These are phyloP conservation scores for Pygoscelis antarcticus DNA, from an alignment of 2,113 vertebrate genomes.

Conservation along the genomic window DNA sequence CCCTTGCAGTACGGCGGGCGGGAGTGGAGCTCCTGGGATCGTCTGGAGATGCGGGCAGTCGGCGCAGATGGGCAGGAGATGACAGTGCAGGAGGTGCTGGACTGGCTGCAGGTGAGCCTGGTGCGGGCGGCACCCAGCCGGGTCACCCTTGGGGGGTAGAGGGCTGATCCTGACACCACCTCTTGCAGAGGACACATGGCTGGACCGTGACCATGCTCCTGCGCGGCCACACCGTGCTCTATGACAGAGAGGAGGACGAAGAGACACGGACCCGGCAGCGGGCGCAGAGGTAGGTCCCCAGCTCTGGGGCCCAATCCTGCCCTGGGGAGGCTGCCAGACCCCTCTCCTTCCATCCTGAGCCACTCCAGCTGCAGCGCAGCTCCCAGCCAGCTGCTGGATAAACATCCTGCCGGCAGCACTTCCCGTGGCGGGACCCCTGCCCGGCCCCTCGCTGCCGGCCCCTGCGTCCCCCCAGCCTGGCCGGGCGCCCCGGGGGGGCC, in stretches of 20 bases:
- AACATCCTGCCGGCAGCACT: slow-evolving; percentile 71
- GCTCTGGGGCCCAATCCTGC: not conserved
- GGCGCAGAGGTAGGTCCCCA: not conserved
- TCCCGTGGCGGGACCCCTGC: slow-evolving; percentile 30
- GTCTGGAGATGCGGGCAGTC: slow-evolving; percentile 76
- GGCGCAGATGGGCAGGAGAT: slow-evolving; percentile 71
- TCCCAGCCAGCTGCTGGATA: slow-evolving; percentile 53
- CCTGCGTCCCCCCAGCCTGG: not conserved
- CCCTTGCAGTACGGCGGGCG: slow-evolving; percentile 76
- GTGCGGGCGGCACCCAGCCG: rapidly evolving
- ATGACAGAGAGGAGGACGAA: not conserved
- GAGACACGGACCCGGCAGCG: not conserved
- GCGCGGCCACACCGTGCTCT: not conserved
- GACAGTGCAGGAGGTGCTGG: slow-evolving; percentile 82
- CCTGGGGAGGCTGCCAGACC: not conserved
- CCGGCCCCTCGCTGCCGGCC: not conserved
- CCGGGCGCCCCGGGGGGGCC: too few species aligned
- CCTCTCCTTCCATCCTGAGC: slow-evolving; percentile 1
- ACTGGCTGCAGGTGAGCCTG: slow-evolving; percentile 80
- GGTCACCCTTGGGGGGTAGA: not conserved
- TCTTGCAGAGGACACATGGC: slow-evolving; percentile 20
- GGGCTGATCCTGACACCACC: not conserved
- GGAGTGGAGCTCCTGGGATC: slow-evolving; percentile 82
- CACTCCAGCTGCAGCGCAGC: slow-evolving; percentile 35
- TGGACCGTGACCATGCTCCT: slow-evolving; percentile 59